These are phyloP conservation scores for Cyprinodon tularosa DNA, from an alignment of 2,113 vertebrate genomes.

Conservation along the genomic window DNA sequence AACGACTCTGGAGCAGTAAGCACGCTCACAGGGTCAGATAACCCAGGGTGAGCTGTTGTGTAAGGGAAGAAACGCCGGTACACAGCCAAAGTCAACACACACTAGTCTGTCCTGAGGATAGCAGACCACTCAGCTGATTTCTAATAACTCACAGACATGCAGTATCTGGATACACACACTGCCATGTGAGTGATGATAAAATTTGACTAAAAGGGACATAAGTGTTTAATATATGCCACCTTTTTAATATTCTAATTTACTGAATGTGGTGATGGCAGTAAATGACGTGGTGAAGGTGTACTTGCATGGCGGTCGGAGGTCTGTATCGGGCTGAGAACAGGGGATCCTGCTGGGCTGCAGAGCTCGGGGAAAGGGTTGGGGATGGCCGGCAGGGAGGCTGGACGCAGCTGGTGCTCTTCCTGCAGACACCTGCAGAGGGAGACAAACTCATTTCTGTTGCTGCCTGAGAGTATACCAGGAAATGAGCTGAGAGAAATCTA, in stretches of 20 bases:
- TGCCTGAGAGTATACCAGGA: background rate
- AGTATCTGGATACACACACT: background rate
- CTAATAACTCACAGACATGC: constrained; percentile 13
- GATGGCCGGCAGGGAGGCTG: constrained; percentile 93
- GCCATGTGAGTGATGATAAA: constrained; percentile 17
- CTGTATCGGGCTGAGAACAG: constrained; percentile 84
- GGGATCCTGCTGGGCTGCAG: constrained; percentile 86
- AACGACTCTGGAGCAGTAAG: constrained; percentile 40
- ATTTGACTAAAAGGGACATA: background rate
- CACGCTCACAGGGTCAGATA: constrained; percentile 43
- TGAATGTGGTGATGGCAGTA: accelerated
- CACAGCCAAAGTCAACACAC: constrained; percentile 61
- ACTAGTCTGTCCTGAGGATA: constrained; percentile 49
- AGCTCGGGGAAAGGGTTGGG: constrained; percentile 98
- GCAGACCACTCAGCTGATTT: constrained; percentile 54
- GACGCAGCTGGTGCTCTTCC: constrained; percentile 89
- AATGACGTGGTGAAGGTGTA: background rate
- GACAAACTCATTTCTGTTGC: constrained; percentile 42
- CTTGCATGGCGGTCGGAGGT: constrained; percentile 86
- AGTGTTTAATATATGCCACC: background rate
- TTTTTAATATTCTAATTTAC: background rate
- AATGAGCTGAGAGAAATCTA: background rate
- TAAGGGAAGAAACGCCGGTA: constrained; percentile 53
- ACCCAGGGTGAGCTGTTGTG: constrained; percentile 62
- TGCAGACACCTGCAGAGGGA: constrained; percentile 86